Percentiles rank a stretch among this genome's conserved stretches.
These are phyloP conservation scores for Uropetala carovei DNA, from an alignment of 2,888 invertebrate genomes.

Conservation along the genomic window DNA sequence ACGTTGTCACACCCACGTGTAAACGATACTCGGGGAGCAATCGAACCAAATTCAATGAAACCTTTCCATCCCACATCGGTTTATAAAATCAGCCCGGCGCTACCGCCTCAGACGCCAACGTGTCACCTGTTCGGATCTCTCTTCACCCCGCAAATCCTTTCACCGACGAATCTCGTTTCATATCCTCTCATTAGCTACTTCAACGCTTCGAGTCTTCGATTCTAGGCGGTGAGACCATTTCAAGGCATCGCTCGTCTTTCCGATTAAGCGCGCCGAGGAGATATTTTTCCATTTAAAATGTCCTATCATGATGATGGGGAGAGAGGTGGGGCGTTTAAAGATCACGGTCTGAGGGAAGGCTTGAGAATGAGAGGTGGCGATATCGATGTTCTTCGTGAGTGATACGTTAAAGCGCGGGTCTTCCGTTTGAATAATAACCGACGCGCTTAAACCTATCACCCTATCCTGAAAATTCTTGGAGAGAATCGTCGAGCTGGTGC, in stretches of 20 bases:
- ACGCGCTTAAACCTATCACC: neutral
- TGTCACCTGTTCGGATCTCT: too few species aligned
- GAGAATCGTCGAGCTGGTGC: too few species aligned
- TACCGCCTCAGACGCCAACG: too few species aligned
- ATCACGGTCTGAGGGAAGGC: too few species aligned
- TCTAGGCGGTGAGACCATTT: neutral
- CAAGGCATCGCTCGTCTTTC: neutral
- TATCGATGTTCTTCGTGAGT: neutral
- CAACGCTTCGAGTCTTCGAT: too few species aligned
- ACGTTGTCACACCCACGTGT: neutral
- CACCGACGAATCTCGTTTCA: too few species aligned
- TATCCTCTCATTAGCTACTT: too few species aligned
- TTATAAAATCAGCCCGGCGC: too few species aligned
- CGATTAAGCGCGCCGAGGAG: neutral
- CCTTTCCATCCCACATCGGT: neutral
- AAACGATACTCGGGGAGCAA: neutral
- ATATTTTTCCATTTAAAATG: neutral
- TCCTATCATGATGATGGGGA: neutral
- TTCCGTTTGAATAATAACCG: neutral
- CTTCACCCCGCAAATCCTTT: too few species aligned
- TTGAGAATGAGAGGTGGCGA: neutral
- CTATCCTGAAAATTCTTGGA: too few species aligned
- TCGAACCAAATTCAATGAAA: neutral
- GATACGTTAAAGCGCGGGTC: neutral
- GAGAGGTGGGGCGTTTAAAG: too few species aligned